These are phyloP conservation scores for Hippocampus guttulatus DNA, from an alignment of 2,113 vertebrate genomes.

Conservation along the genomic window DNA sequence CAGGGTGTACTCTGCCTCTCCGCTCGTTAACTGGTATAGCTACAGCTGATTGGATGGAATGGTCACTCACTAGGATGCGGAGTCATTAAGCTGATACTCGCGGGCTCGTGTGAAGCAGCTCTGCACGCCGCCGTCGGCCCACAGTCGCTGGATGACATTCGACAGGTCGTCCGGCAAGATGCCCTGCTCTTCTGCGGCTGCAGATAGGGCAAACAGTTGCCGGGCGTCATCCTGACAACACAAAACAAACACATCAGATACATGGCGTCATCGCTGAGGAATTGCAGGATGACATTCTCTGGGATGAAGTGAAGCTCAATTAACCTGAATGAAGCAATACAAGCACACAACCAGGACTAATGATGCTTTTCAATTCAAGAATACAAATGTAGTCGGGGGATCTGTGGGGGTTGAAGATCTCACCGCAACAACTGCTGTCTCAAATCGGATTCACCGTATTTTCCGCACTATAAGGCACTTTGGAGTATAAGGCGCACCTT, in stretches of 20 bases:
- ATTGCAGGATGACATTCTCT: not conserved
- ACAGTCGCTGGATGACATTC: conserved; percentile 87
- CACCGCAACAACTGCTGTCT: not conserved
- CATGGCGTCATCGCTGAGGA: not conserved
- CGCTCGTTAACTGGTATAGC: too few relatives aligned
- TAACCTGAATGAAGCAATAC: not conserved
- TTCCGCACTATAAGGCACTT: too few relatives aligned
- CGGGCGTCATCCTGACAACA: conserved; percentile 87
- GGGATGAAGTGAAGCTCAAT: not conserved
- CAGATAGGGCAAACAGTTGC: conserved; percentile 88
- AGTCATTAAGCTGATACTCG: conserved; percentile 84
- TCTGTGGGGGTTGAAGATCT: too few relatives aligned
- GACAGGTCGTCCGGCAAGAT: conserved; percentile 87
- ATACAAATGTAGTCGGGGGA: not conserved
- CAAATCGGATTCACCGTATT: not conserved
- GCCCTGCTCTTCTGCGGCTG: conserved; percentile 90
- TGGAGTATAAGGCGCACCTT: too few relatives aligned
- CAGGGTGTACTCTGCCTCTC: too few relatives aligned
- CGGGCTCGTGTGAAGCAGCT: conserved; percentile 89
- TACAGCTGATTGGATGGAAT: too few relatives aligned
- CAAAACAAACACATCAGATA: conserved; percentile 12
- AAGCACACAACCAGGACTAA: not conserved
- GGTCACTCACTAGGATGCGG: conserved; percentile 91
- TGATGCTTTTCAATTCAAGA: conserved; percentile 1
- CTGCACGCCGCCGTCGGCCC: conserved; percentile 91